Evolutionary conservation across 2,888 invertebrate genomes (phyloP).

Genomic region (Napeogenes sylphis): DNA sequence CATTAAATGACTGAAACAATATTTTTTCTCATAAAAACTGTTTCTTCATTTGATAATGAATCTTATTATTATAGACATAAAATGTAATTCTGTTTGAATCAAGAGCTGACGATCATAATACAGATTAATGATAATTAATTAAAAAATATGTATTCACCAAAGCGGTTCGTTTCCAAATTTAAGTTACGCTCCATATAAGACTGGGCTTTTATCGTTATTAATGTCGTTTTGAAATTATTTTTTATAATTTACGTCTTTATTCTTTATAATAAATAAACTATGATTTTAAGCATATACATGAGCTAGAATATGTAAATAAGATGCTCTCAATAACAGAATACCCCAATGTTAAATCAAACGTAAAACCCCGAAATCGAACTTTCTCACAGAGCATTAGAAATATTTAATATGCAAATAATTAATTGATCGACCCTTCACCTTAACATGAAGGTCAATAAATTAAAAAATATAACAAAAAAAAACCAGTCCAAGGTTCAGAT

Average conservation of each 20-base stretch:
- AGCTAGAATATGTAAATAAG: not conserved
- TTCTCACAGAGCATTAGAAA: slow-evolving; percentile 60
- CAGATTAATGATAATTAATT: slow-evolving; percentile 68
- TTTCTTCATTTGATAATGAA: slow-evolving; percentile 34
- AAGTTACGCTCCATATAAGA: slow-evolving; percentile 44
- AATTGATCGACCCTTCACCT: slow-evolving; percentile 47
- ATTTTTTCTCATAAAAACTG: slow-evolving; percentile 62
- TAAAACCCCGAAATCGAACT: slow-evolving; percentile 28
- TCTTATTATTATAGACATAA: slow-evolving; percentile 38
- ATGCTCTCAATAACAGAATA: not conserved
- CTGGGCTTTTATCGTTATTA: slow-evolving; percentile 25
- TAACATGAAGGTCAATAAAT: slow-evolving; percentile 67
- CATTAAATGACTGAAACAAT: slow-evolving; percentile 69
- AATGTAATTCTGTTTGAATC: slow-evolving; percentile 35
- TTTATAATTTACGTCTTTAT: not conserved
- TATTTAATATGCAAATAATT: slow-evolving; percentile 70
- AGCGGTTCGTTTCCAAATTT: slow-evolving; percentile 64
- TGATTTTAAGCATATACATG: not conserved
- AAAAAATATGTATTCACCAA: slow-evolving; percentile 65
- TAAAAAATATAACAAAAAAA: slow-evolving; percentile 54
- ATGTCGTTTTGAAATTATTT: slow-evolving; percentile 3
- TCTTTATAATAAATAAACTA: not conserved
- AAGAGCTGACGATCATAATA: slow-evolving; percentile 36
- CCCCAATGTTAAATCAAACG: slow-evolving; percentile 7
- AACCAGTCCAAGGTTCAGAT: slow-evolving; percentile 53